Evolutionary conservation across 2,113 vertebrate species (phyloP), one percentile per base, ranked within the genome.

Genomic region (Brienomyrus longianalis): DNA sequence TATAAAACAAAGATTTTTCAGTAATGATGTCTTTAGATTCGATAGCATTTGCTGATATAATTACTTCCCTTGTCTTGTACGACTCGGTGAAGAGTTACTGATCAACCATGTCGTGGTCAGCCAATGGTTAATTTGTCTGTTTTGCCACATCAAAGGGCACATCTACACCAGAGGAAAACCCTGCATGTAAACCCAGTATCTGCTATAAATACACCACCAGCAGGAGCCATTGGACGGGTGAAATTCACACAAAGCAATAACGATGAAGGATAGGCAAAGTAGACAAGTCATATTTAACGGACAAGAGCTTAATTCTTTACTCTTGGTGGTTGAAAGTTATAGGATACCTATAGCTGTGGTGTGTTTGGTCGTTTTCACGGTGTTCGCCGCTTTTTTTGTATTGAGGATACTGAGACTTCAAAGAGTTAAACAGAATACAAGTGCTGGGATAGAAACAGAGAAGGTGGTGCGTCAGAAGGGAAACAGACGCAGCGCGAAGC

Each of bases 311-410:
- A 93, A 93, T 1, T 92, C 93, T n/a, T 83, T 95, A 70, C 94
- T 95, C 92, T 94, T 93, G 91, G 88, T 94, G 93, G 93, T 94
- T 62, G 93, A 92, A 1, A 92, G 93, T 0, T 94, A 94, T 89
- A 94, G 94, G 19, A 93, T 94, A 48, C 92, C 94, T 52, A 93
- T 95, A 91, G 92, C 90, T 31, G 85, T 95, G 88, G 93, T 91
- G 1, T 85, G 94, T 6, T 88, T 94, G 7, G 93, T 93, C 9
- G 21, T 94, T 80, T 88, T 94, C 54, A 95, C 92, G 0, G 90
- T 94, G 90, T 92, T 95, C 90, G 94, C 92, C 17, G 95, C 91
- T 0, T 92, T 95, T 91, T 89, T 95, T 89, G 92, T 96, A 74
- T 95, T 96, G 91, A 92, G 94, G 90, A 92, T 52, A 88, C 90